Base-by-base conservation (phyloP, 1,140 invertebrate genomes). In the Procambarus clarkii region DNA sequence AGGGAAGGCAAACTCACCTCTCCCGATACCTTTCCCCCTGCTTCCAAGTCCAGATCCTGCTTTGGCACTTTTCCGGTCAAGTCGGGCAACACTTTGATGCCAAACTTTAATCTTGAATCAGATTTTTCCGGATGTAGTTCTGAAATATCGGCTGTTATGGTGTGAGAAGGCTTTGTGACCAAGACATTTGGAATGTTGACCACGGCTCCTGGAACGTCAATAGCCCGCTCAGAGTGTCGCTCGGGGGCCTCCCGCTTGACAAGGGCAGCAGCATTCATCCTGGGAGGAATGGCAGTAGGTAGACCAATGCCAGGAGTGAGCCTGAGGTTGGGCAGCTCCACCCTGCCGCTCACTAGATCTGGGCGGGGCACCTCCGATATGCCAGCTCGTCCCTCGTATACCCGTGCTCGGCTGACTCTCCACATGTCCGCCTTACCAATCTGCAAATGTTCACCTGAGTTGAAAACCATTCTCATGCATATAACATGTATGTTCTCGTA, bases 361-460 rank as follows among this genome's bases (percentile, higher is more conserved):
- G 88, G 84, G 44, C 86, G 84, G 8, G 92, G 88, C 15, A 83
- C 48, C 50, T 91, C 86, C 1, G 71, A 11, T 13, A 46, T 60
- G 21, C 77, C 15, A 34, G 50, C 64, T 1, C 77, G n/a, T 5
- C 82, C 74, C 15, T 74, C 82, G 11, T 77, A 78, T 13, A 80
- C 76, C 44, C 77, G 60, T 18, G 87, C 87, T 8, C 46, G 58
- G 34, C 89, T 77, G 2, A 85, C 89, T 1, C 89, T 24, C 3
- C 81, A 91, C 89, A 91, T 85, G 76, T 91, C 89, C 44, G 89
- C 89, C 82, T 91, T 91, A 9, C 89, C 89, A 46, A 91, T 91
- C 89, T 91, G 89, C 11, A 77, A 80, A 74, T 74, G 34, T 24
- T 74, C 69, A 74, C 4, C 69, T 34, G 8, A 21, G 69, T 74